Percentiles rank a stretch among this genome's conserved stretches.
Conservation (phyloP, 2,888 invertebrate genomes). For the Galerucella pusilla region DNA sequence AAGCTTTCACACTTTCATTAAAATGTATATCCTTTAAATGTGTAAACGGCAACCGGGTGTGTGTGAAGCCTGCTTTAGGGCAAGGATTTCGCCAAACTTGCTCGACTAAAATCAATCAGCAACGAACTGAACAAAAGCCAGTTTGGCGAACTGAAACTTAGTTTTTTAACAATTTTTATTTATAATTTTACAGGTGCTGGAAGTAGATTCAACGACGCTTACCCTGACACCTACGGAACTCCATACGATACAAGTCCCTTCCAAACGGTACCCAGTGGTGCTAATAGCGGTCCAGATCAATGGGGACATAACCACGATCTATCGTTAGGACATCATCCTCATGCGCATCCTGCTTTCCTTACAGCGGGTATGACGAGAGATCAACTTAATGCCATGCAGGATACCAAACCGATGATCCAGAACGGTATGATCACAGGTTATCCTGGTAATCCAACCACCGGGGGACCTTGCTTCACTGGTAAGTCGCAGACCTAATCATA, state of each 20-base stretch:
- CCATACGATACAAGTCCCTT: constrained; percentile 77
- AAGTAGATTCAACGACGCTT: constrained; percentile 68
- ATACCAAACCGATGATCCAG: constrained; percentile 68
- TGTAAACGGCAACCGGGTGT: no score
- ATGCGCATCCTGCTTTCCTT: constrained; percentile 69
- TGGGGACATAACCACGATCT: constrained; percentile 62
- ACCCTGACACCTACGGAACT: constrained; percentile 67
- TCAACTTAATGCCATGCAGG: constrained; percentile 58
- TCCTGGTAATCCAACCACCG: constrained; percentile 67
- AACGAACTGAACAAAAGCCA: no score
- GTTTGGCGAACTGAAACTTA: not conserved
- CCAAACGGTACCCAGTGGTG: constrained; percentile 73
- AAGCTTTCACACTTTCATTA: no score
- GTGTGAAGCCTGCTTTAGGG: no score
- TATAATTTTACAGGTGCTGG: constrained; percentile 58
- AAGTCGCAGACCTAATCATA: constrained; percentile 47
- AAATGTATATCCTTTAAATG: no score
- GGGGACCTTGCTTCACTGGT: constrained; percentile 75
- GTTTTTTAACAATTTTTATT: not conserved
- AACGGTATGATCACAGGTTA: constrained; percentile 72
- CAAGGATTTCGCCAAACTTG: no score
- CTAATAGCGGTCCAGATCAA: constrained; percentile 62
- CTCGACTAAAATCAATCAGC: no score
- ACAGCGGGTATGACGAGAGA: constrained; percentile 62
- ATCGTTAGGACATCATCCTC: constrained; percentile 64